Conservation (phyloP, 2,797 vertebrate genomes). For the Rhynchonycteris naso region DNA sequence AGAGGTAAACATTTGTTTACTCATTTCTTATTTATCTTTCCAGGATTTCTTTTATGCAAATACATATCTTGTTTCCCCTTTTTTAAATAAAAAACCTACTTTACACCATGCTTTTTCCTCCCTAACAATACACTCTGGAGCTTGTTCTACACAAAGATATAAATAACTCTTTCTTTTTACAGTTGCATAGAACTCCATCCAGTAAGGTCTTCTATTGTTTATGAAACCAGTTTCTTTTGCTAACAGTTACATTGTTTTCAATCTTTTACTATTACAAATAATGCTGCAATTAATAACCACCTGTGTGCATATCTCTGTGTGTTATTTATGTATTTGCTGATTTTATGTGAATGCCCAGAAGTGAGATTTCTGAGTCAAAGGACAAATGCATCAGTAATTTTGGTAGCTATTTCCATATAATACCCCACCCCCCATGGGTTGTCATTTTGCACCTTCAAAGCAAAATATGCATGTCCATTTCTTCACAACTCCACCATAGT, state of each 20-base stretch:
- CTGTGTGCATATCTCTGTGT: background rate
- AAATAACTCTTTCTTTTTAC: background rate
- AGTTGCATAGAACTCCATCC: background rate
- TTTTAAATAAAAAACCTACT: background rate
- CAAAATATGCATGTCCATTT: background rate
- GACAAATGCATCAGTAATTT: background rate
- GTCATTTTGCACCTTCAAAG: background rate
- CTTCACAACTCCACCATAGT: background rate
- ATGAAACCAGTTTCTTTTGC: background rate
- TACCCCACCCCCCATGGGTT: background rate
- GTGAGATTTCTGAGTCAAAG: background rate
- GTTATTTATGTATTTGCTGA: background rate
- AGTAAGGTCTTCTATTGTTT: background rate
- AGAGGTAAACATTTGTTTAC: background rate
- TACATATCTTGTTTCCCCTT: background rate
- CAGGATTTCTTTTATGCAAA: background rate
- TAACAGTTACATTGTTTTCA: background rate
- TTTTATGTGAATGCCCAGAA: background rate
- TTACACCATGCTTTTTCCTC: background rate
- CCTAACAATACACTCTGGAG: background rate
- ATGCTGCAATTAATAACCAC: background rate
- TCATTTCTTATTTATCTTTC: background rate
- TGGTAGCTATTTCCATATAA: too few species aligned
- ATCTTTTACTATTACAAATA: background rate
- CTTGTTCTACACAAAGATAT: background rate